Conservation (phyloP, 2,797 vertebrate species). For the Dendrocincla tyrannina region DNA sequence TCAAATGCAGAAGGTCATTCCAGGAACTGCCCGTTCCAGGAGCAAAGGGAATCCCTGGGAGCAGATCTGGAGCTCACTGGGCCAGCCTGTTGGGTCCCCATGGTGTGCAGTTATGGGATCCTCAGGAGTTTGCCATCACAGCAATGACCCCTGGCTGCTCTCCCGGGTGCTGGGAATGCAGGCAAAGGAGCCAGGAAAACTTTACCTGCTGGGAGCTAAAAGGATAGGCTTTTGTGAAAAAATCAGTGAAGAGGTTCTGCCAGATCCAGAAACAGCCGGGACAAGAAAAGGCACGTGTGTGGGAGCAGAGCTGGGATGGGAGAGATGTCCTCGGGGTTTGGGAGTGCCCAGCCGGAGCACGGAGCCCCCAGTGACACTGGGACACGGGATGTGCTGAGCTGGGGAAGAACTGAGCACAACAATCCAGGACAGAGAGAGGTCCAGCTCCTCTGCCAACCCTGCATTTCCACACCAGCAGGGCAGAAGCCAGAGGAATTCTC, state of each 20-base stretch:
- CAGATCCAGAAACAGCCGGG: not conserved
- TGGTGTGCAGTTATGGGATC: not conserved
- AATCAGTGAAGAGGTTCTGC: not conserved
- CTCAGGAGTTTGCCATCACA: not conserved
- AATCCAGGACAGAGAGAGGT: not conserved
- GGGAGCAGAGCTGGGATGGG: not conserved
- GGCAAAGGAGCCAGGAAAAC: not conserved
- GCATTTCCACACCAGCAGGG: not conserved
- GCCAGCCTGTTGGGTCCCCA: not conserved
- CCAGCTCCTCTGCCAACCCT: not conserved
- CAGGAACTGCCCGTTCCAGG: not conserved
- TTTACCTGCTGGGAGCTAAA: not conserved
- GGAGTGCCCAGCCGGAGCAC: not conserved
- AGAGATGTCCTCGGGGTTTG: accelerated
- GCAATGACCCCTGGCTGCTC: not conserved
- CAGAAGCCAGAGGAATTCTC: not conserved
- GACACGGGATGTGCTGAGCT: not conserved
- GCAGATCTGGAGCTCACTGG: not conserved
- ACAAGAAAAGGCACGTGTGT: accelerated
- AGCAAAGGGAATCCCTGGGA: not conserved
- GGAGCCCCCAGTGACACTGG: not conserved
- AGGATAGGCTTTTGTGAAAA: not conserved
- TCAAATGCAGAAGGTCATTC: conserved; percentile 9
- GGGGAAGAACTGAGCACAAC: not conserved
- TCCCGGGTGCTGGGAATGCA: accelerated